Evolutionary conservation across 2,888 invertebrate species (phyloP).

Genomic region (Eremobia ochroleuca): DNA sequence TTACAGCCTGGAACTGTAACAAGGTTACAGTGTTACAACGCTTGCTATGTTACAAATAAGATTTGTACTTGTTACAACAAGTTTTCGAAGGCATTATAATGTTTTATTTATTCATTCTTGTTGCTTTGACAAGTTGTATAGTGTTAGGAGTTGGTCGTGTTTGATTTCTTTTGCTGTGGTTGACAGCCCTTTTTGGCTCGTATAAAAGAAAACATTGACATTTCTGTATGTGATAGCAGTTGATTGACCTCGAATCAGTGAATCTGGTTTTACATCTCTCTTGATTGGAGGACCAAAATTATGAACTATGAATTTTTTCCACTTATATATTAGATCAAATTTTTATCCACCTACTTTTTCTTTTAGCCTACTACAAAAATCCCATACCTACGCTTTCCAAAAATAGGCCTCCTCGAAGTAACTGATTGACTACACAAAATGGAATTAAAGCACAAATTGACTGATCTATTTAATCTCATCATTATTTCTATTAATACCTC

Average conservation of each 20-base stretch:
- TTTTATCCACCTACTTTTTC: background rate
- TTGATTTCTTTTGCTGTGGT: slow-evolving; percentile 1
- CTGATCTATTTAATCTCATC: background rate
- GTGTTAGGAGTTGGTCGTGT: slow-evolving; percentile 34
- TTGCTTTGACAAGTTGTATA: slow-evolving; percentile 50
- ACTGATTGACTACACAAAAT: background rate
- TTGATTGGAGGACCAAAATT: background rate
- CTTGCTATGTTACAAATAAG: slow-evolving; percentile 64
- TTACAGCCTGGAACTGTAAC: slow-evolving; percentile 56
- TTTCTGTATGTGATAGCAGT: background rate
- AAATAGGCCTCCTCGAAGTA: background rate
- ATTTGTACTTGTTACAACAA: slow-evolving; percentile 61
- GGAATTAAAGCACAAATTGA: background rate
- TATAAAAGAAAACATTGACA: background rate
- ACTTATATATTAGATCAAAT: no score
- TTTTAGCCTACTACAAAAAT: background rate
- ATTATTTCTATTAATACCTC: background rate
- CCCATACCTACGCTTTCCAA: background rate
- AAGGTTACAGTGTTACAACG: slow-evolving; percentile 46
- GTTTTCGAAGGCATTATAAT: slow-evolving; percentile 57
- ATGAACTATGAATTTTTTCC: background rate
- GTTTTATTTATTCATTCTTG: slow-evolving; percentile 58
- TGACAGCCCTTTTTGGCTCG: background rate
- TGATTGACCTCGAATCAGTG: background rate
- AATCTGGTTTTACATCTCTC: background rate